phyloP scores from a whole-genome alignment of 2,888 invertebrate species.

The Chymomyza fuscimana region DNA sequence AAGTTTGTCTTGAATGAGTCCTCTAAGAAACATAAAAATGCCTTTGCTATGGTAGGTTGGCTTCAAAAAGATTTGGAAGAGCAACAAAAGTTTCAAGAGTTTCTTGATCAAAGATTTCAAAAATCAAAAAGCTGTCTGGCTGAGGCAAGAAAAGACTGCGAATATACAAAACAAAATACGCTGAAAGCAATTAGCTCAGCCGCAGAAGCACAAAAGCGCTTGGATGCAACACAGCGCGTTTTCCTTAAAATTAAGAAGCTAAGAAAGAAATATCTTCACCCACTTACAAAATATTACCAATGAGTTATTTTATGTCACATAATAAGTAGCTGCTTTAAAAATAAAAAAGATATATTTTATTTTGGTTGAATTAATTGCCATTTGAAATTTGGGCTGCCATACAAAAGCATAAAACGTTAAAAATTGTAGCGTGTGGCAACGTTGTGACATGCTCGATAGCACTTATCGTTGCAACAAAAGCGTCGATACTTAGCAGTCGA shows the following conservation, averaged over 20 bases:
- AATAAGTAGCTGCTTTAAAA: neutral
- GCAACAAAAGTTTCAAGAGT: conserved; percentile 1
- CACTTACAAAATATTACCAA: too few relatives aligned
- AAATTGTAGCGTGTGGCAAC: neutral
- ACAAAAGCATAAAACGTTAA: neutral
- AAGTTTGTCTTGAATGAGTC: neutral
- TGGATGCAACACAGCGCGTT: neutral
- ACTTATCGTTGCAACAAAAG: neutral
- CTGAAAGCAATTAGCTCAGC: conserved; percentile 36
- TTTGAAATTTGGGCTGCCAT: neutral
- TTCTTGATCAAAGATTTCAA: conserved; percentile 8
- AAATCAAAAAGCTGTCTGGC: conserved; percentile 10
- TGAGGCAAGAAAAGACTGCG: conserved; percentile 25
- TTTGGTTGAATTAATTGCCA: too few relatives aligned
- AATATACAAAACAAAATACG: conserved; percentile 27
- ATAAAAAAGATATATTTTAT: neutral
- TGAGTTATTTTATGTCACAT: neutral
- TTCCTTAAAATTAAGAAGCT: conserved; percentile 1
- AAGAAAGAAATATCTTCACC: conserved; percentile 23
- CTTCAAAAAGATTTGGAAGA: neutral
- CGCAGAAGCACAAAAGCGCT: conserved; percentile 32
- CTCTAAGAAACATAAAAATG: neutral
- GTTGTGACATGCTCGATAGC: neutral
- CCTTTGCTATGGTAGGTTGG: neutral
- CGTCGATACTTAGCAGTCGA: too few relatives aligned